phyloP scores from a whole-genome alignment of 1,140 invertebrate genomes.

The Panagrolaimus sp. region DNA sequence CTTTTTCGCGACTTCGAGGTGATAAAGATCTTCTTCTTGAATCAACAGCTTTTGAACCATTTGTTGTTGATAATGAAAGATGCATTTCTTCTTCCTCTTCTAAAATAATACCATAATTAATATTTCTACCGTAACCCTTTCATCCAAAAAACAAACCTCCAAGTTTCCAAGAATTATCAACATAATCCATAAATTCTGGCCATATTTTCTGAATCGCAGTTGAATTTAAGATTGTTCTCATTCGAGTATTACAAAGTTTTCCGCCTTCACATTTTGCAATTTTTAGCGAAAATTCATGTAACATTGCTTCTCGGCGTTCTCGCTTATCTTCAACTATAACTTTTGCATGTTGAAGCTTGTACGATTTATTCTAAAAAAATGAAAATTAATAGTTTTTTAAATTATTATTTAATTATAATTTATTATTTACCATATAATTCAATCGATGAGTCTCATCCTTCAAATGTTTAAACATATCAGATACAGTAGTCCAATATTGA shows the following conservation, averaged over 20 bases:
- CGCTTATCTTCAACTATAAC: not conserved
- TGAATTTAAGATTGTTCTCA: conserved; percentile 30
- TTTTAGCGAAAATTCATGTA: conserved; percentile 20
- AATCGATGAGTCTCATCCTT: conserved; percentile 21
- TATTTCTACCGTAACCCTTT: not conserved
- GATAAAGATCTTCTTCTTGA: not conserved
- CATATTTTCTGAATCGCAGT: conserved; percentile 23
- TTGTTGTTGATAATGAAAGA: not conserved
- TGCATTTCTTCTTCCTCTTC: conserved; percentile 2
- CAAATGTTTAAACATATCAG: conserved; percentile 30
- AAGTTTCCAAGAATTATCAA: conserved; percentile 33
- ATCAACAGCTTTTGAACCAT: not conserved
- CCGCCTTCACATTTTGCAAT: conserved; percentile 22
- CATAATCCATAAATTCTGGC: conserved; percentile 25
- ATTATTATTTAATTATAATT: too few species aligned
- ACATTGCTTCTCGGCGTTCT: conserved; percentile 16
- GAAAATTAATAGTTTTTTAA: too few species aligned
- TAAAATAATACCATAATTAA: not conserved
- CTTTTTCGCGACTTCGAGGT: conserved; percentile 2
- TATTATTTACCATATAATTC: conserved; percentile 25
- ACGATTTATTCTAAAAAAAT: conserved; percentile 22
- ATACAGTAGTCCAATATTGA: conserved; percentile 33
- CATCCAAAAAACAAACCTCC: not conserved
- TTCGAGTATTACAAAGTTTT: conserved; percentile 22
- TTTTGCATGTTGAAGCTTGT: conserved; percentile 26